A percentile compares a stretch with the other conserved stretches of the same genome.
Conservation (phyloP, 2,797 vertebrate genomes). For the Enteromius paludinosus region DNA sequence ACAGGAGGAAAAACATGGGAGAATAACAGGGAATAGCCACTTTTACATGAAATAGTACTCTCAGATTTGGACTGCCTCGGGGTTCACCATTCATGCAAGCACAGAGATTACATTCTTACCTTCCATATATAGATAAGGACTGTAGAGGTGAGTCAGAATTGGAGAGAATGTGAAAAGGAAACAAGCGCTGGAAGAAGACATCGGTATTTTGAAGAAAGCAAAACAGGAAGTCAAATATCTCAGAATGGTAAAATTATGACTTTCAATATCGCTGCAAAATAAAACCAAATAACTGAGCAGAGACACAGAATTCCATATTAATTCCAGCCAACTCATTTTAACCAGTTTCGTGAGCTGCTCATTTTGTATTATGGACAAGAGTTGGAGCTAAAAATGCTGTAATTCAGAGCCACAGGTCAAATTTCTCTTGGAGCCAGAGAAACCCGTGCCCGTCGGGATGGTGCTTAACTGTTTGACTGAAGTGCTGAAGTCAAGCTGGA, state of each 20-base stretch:
- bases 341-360: neutral
- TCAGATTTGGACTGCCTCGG: slow-evolving; percentile 19
- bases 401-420: slow-evolving; percentile 51
- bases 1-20: neutral
- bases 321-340: neutral
- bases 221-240: neutral
- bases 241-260: neutral
- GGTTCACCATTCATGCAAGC: slow-evolving; percentile 25
- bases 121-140: slow-evolving; percentile 2
- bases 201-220: neutral
- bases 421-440: slow-evolving; percentile 50
- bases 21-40: slow-evolving; percentile 7
- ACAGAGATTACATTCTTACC: slow-evolving; percentile 25
- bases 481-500: slow-evolving; percentile 72
- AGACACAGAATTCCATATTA: neutral
- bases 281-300: neutral
- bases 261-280: slow-evolving; percentile 6
- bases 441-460: slow-evolving; percentile 53
- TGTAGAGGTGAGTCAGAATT: slow-evolving; percentile 10
- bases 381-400: slow-evolving; percentile 27
- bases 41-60: neutral
- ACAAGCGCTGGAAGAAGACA: neutral
- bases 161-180: neutral
- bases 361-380: slow-evolving; percentile 7
- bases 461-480: slow-evolving; percentile 72